Evolutionary conservation across 2,888 invertebrate species (phyloP), one percentile per base, ranked within the genome.

Genomic region (Octodonta nipae): DNA sequence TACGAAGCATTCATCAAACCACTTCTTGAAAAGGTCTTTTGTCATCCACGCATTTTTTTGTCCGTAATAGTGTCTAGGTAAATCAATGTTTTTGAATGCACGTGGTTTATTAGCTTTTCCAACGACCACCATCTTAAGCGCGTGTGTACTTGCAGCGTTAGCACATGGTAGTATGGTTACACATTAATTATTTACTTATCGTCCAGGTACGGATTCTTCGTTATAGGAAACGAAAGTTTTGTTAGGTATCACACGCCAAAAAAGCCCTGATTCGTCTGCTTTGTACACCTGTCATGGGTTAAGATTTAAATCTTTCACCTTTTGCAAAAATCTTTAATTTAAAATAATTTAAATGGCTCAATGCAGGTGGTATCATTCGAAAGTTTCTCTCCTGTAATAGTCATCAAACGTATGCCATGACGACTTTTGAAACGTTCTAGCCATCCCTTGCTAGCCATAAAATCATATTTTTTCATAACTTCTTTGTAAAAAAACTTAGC

Each of bases 31-130:
- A 34, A 42, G 13, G 15, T 37, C 27, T 31, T 27, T 30, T 20
- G 34, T 34, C 24, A 42, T 38, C 37, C 36, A 42, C 27, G 40
- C 35, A 34, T 32, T 40, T 33, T 37, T 42, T 32, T 36, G 40
- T 33, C 34, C 38, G 26, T 41, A 37, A 25, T 39, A 41, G 28
- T 31, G 36, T 32, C 34, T 36, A 34, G 41, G 41, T 31, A 38
- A 28, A 33, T 31, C 34, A 26, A 36, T 39, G 28, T 40, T 37
- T 40, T 33, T 13, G 20, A 33, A 33, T 33, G 15, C 28, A 15
- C 22, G 27, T 28, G 16, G 28, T 28, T 33, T 33, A 33, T 17
- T 27, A 28, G 16, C 12, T 28, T 27, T 33, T 28, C 24, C 28
- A 33, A 33, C 20, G 26, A 26, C 26, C 32, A 32, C 14, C 28